Percentiles rank a stretch among this genome's conserved stretches.
Conservation (phyloP, 1,140 invertebrate genomes). For the Chelonus insularis region DNA sequence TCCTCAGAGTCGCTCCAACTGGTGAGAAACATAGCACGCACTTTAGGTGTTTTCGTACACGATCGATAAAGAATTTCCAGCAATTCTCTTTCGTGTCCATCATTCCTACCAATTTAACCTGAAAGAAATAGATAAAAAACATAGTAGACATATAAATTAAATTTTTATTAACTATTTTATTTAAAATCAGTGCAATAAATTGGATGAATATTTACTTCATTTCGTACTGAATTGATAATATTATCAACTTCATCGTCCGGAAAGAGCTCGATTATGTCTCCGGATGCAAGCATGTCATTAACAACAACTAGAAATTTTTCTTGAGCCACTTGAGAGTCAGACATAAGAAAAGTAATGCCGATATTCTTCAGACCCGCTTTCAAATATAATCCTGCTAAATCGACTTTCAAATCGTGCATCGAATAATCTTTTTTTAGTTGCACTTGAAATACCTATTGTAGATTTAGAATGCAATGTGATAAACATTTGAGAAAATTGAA, state of each 20-base stretch:
- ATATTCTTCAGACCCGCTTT: constrained; percentile 88
- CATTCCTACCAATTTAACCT: constrained; percentile 76
- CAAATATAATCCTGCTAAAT: constrained; percentile 81
- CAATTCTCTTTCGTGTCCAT: constrained; percentile 90
- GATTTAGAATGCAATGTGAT: neutral
- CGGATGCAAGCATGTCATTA: constrained; percentile 91
- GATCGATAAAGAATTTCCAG: constrained; percentile 94
- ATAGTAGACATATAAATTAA: constrained; percentile 31
- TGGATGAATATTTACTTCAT: constrained; percentile 73
- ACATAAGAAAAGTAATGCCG: constrained; percentile 89
- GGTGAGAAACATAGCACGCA: constrained; percentile 89
- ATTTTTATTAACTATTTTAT: no score
- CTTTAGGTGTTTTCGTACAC: constrained; percentile 76
- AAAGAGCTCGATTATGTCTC: constrained; percentile 90
- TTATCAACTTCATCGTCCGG: constrained; percentile 90
- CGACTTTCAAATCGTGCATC: constrained; percentile 79
- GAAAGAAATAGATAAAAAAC: constrained; percentile 25
- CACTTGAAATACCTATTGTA: constrained; percentile 67
- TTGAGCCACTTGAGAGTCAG: constrained; percentile 89
- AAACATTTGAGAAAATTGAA: constrained; percentile 16
- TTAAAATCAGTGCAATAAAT: no score
- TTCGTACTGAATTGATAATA: constrained; percentile 77
- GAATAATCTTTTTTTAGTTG: constrained; percentile 88
- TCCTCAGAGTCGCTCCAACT: constrained; percentile 81
- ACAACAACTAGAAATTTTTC: constrained; percentile 91